Evolutionary conservation across 2,797 vertebrate species (phyloP).

Genomic region (Petrocephalus sullivani): DNA sequence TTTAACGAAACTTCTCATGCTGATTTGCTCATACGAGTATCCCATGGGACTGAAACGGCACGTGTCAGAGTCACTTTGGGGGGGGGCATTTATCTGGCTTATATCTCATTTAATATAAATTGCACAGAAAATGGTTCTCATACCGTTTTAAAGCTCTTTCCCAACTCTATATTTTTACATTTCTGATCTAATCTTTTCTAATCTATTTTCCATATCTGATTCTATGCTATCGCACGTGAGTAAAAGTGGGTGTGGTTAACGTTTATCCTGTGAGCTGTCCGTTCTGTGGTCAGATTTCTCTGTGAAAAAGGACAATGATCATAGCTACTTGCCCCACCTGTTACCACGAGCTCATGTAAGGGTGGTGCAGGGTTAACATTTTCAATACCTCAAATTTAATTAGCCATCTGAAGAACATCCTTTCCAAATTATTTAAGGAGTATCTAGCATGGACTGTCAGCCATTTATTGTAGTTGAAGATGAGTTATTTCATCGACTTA

Average conservation of each 20-base stretch:
- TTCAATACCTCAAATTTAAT: not conserved
- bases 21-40: no score
- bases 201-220: no score
- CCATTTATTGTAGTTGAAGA: not conserved
- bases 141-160: no score
- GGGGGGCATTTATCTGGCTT: no score
- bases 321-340: not conserved
- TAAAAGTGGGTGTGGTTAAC: not conserved
- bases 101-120: no score
- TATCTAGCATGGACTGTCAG: not conserved
- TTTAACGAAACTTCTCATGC: no score
- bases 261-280: not conserved
- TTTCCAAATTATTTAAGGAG: not conserved
- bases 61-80: no score
- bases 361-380: not conserved
- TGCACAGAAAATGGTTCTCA: no score
- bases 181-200: no score
- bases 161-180: no score
- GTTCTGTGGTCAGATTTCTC: not conserved
- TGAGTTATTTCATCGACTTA: not conserved
- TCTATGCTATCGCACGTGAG: not conserved
- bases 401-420: not conserved
- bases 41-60: no score
- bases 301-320: not conserved
- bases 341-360: not conserved